These are phyloP conservation scores for Kryptolebias marmoratus DNA, from an alignment of 2,113 vertebrate species.

Conservation along the genomic window DNA sequence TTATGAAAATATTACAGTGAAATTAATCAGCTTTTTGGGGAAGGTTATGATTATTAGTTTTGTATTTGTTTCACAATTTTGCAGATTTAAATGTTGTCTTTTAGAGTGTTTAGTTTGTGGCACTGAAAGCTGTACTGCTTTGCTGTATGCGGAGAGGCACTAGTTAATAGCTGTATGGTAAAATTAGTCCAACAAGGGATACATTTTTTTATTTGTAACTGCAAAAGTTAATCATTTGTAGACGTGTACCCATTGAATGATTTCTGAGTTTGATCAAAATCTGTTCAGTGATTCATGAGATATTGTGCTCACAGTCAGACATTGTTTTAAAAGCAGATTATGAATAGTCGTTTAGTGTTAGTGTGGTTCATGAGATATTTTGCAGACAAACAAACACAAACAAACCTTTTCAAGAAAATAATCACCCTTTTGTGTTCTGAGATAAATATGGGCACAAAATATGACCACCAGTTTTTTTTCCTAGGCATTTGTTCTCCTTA, in stretches of 20 bases:
- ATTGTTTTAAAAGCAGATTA: too few species aligned
- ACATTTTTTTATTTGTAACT: too few species aligned
- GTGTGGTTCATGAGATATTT: too few species aligned
- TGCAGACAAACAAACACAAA: too few species aligned
- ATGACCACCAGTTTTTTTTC: slow-evolving; percentile 16
- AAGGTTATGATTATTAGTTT: background rate
- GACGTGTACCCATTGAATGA: too few species aligned
- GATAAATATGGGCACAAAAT: slow-evolving; percentile 7
- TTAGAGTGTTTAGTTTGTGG: background rate
- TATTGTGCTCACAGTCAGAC: too few species aligned
- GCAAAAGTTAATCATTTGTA: too few species aligned
- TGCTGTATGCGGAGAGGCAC: background rate
- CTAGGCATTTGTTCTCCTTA: slow-evolving; percentile 15
- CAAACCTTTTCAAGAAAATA: too few species aligned
- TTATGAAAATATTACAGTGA: background rate
- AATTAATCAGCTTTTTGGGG: background rate
- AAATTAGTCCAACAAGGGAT: background rate
- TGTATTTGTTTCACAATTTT: background rate
- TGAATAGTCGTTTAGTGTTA: too few species aligned
- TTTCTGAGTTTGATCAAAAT: too few species aligned
- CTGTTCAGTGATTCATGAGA: too few species aligned
- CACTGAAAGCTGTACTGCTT: background rate
- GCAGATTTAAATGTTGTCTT: background rate
- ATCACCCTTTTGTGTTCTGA: too few species aligned
- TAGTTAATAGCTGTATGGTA: background rate